These are phyloP conservation scores for Orthonychiurus folsomi DNA, from an alignment of 2,888 invertebrate genomes.

Conservation along the genomic window DNA sequence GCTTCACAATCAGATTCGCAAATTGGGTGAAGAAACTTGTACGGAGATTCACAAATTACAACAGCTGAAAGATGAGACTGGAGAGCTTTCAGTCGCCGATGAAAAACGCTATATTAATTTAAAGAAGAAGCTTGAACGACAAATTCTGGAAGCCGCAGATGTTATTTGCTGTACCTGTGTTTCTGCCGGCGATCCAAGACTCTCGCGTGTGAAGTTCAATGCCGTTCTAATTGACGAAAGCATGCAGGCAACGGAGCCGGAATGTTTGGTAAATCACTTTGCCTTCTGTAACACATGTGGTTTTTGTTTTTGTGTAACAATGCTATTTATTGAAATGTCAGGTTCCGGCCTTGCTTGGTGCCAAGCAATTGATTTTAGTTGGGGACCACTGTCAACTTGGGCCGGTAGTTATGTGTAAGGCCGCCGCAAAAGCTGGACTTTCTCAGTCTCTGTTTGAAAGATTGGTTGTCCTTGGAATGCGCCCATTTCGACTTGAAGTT, in stretches of 20 bases:
- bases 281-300: too few relatives aligned
- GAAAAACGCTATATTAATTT: slow-evolving; percentile 85
- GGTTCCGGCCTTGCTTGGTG: slow-evolving; percentile 96
- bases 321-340: too few relatives aligned
- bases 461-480: slow-evolving; percentile 89
- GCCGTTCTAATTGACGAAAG: slow-evolving; percentile 95
- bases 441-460: slow-evolving; percentile 96
- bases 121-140: slow-evolving; percentile 82
- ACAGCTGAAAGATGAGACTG: slow-evolving; percentile 94
- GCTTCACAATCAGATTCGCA: slow-evolving; percentile 92
- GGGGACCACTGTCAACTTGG: slow-evolving; percentile 99
- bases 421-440: slow-evolving; percentile 92
- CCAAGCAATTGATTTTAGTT: slow-evolving; percentile 82
- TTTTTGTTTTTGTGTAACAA: too few relatives aligned
- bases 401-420: slow-evolving; percentile 99
- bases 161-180: slow-evolving; percentile 99
- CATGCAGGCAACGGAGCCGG: slow-evolving; percentile 81
- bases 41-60: slow-evolving; percentile 91
- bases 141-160: slow-evolving; percentile 88
- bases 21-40: slow-evolving; percentile 70
- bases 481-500: slow-evolving; percentile 92
- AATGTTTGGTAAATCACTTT: too few relatives aligned
- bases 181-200: slow-evolving; percentile 90
- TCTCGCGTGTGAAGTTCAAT: slow-evolving; percentile 87
- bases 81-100: slow-evolving; percentile 89